phyloP scores from a whole-genome alignment of 2,888 invertebrate species.

The Tubulanus polymorphus region DNA sequence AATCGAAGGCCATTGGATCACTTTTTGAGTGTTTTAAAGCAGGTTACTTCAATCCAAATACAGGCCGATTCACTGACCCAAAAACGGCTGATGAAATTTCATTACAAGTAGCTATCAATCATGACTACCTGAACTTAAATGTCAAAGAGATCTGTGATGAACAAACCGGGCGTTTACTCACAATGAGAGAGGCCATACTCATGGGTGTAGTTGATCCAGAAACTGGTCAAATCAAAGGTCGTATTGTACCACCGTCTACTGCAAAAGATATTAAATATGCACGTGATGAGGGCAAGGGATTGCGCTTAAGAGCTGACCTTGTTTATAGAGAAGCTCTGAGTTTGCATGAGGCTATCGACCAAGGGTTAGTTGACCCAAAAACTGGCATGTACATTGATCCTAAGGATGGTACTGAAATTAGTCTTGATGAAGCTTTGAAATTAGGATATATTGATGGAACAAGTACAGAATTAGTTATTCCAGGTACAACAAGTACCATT shows the following conservation, averaged over 20 bases:
- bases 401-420: constrained; percentile 72
- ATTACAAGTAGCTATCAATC: constrained; percentile 76
- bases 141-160: neutral
- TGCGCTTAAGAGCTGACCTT: neutral
- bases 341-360: constrained; percentile 43
- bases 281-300: neutral
- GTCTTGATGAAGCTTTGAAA: constrained; percentile 75
- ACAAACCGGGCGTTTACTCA: constrained; percentile 56
- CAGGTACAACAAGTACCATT: constrained; percentile 21
- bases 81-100: constrained; percentile 74
- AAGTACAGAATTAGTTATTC: constrained; percentile 9
- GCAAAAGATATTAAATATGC: neutral
- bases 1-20: neutral
- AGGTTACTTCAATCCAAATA: constrained; percentile 51
- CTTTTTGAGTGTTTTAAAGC: constrained; percentile 14
- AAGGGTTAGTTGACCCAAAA: constrained; percentile 72
- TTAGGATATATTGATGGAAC: constrained; percentile 71
- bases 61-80: constrained; percentile 77
- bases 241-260: neutral
- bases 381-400: constrained; percentile 73
- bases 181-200: constrained; percentile 88
- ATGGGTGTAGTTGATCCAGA: constrained; percentile 75
- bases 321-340: constrained; percentile 18
- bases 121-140: constrained; percentile 61
- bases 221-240: constrained; percentile 60